Conservation (phyloP, 2,888 invertebrate species). For the Griposia aprilina region DNA sequence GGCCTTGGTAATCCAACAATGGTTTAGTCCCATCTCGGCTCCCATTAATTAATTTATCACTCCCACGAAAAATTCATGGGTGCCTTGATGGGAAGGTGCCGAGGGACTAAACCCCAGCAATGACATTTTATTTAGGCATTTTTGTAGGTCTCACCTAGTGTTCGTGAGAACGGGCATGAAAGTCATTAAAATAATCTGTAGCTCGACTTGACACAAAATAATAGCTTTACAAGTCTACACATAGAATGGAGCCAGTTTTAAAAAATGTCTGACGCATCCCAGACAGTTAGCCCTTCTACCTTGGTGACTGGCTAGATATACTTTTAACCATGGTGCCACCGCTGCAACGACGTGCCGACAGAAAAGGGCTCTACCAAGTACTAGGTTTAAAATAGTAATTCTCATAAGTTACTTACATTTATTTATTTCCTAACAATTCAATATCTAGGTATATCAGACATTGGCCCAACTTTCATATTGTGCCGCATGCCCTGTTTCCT, state of each 20-base stretch:
- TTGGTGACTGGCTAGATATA: background rate
- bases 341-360: background rate
- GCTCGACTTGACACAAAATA: background rate
- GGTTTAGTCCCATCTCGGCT: too few species aligned
- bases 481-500: background rate
- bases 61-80: too few species aligned
- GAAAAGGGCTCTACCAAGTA: background rate
- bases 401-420: background rate
- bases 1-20: background rate
- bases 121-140: background rate
- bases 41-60: too few species aligned
- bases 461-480: background rate
- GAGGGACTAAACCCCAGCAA: too few species aligned
- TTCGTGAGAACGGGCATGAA: background rate
- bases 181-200: background rate
- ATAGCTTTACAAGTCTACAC: too few species aligned
- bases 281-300: background rate
- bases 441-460: background rate
- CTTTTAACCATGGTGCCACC: background rate
- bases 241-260: background rate
- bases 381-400: background rate
- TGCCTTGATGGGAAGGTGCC: too few species aligned
- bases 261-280: background rate
- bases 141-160: background rate
- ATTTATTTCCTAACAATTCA: background rate